A percentile compares a stretch with the other conserved stretches of the same genome.
Conservation (phyloP, 2,113 vertebrate species). For the Solenodon paradoxus region DNA sequence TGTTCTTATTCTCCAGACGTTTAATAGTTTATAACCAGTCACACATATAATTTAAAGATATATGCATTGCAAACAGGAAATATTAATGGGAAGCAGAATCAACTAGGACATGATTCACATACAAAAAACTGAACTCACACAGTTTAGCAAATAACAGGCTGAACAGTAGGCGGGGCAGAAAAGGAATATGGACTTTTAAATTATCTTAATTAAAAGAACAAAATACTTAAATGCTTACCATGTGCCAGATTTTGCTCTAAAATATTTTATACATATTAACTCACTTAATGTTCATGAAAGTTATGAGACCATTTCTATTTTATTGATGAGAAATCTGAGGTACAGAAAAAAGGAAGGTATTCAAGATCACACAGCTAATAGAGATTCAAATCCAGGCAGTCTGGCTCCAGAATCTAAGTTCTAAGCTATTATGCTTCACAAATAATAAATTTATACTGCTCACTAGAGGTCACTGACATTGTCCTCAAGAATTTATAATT, state of each 20-base stretch:
- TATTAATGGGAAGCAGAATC: neutral
- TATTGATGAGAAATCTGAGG: neutral
- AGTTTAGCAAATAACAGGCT: neutral
- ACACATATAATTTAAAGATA: neutral
- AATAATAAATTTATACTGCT: neutral
- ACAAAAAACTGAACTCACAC: neutral
- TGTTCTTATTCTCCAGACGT: neutral
- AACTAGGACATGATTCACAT: neutral
- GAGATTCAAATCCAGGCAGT: neutral
- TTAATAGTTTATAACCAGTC: neutral
- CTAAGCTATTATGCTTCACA: neutral
- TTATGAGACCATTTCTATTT: neutral
- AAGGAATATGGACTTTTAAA: neutral
- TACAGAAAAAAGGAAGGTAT: neutral
- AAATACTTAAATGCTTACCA: constrained; percentile 1
- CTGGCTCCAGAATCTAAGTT: neutral
- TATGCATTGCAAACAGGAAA: neutral
- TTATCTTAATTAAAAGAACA: constrained; percentile 7
- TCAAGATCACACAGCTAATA: neutral
- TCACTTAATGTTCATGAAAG: constrained; percentile 3
- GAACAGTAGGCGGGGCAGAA: neutral
- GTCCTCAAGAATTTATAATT: neutral
- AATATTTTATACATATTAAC: neutral
- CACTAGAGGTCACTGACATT: neutral
- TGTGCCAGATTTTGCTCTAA: neutral